A percentile compares a stretch with the other conserved stretches of the same genome.
phyloP scores from a whole-genome alignment of 2,888 invertebrate genomes.

The Ophion obscuratus region DNA sequence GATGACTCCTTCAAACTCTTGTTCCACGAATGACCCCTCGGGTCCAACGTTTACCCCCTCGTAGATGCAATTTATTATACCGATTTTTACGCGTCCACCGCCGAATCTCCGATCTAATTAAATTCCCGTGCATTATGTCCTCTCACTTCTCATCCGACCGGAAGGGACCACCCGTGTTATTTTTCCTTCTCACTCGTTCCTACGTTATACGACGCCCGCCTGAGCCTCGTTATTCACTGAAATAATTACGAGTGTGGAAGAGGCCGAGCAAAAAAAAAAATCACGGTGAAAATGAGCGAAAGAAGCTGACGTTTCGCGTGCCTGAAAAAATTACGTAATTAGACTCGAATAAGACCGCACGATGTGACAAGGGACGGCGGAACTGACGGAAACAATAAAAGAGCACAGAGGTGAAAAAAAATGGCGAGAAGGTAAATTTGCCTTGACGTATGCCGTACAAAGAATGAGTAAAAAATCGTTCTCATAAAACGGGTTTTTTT shows the following conservation, averaged over 20 bases:
- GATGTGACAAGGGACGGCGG: slow-evolving; percentile 32
- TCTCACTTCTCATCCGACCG: slow-evolving; percentile 41
- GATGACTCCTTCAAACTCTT: slow-evolving; percentile 26
- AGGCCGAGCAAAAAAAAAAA: not conserved
- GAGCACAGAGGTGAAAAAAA: slow-evolving; percentile 46
- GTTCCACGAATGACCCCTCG: slow-evolving; percentile 5
- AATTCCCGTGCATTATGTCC: slow-evolving; percentile 41
- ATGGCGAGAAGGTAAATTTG: slow-evolving; percentile 23
- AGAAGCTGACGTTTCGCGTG: slow-evolving; percentile 37
- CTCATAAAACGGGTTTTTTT: too few species aligned
- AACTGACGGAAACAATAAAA: slow-evolving; percentile 39
- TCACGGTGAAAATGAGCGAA: slow-evolving; percentile 12
- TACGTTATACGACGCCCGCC: slow-evolving; percentile 10
- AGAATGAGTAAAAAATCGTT: not conserved
- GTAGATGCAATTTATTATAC: slow-evolving; percentile 39
- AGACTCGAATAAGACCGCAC: slow-evolving; percentile 51
- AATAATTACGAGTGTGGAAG: slow-evolving; percentile 61
- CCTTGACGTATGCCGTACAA: slow-evolving; percentile 36
- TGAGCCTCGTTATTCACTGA: slow-evolving; percentile 34
- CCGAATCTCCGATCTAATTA: slow-evolving; percentile 51
- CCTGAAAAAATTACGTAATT: slow-evolving; percentile 62
- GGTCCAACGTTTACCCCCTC: not conserved
- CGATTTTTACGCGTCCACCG: slow-evolving; percentile 34
- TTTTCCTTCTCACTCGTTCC: slow-evolving; percentile 25
- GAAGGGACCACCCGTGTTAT: slow-evolving; percentile 25